Base-by-base conservation (phyloP, 2,888 invertebrate genomes). In the Tanypteryx hageni region DNA sequence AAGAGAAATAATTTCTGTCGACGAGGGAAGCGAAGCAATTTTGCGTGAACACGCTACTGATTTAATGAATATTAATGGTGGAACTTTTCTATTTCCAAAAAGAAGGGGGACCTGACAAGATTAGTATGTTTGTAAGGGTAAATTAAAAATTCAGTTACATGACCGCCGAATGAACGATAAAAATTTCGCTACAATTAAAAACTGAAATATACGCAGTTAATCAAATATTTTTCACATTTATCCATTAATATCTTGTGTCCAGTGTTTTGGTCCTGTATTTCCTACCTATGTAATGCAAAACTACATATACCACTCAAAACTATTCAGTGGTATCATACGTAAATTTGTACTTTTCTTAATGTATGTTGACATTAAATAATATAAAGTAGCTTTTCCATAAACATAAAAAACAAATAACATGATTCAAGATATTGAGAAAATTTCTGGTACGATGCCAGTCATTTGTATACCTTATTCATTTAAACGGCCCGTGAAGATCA, bases 1-100 rank as follows among this genome's bases (percentile, higher is more conserved):
- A 57, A 85, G 58, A 76, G 76, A 27, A 27, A 76, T 76, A 76
- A 76, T 27, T 76, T 76, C n/a, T n/a, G n/a, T n/a, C 10, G 76
- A 22, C 18, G 76, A 22, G 76, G 76, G 22, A 18, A 22, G 1
- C 76, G 76, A 13, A 11, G 76, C 76, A 76, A 13, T 76, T n/a
- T n/a, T n/a, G n/a, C n/a, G n/a, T n/a, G n/a, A n/a, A n/a, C n/a
- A 27, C 22, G 22, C 27, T 7, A 27, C 76, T 76, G 76, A 76
- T 76, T 76, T 76, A 22, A 76, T 76, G 13, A 76, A 76, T 76
- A 76, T 22, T 13, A 22, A 27, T 27, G 76, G 22, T 58, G 58
- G 57, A 18, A 22, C 22, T 22, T 57, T 57, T 85, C 85, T 57
- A 13, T 57, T 57, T 85, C 57, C 13, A 85, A n/a, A 10, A 58